Percentiles rank a stretch among this genome's conserved stretches.
Evolutionary conservation across 2,113 vertebrate genomes (phyloP).

Genomic region (Ovibos moschatus): DNA sequence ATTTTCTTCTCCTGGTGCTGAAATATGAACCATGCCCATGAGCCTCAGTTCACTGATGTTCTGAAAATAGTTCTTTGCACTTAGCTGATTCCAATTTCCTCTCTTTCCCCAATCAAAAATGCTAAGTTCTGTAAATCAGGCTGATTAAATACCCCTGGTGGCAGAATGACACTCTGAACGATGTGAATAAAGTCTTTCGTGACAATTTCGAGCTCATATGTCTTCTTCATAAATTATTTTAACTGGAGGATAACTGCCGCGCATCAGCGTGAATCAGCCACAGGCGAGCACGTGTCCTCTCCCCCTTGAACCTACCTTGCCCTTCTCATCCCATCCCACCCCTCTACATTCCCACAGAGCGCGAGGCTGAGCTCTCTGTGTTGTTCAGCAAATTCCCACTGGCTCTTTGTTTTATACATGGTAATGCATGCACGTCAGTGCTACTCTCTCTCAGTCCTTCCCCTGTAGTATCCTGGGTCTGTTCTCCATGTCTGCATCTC

Average conservation of each 20-base stretch:
- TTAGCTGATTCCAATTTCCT: not conserved
- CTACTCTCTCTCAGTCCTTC: not conserved
- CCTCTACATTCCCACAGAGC: not conserved
- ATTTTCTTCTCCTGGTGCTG: not conserved
- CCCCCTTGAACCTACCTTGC: not conserved
- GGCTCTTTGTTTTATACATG: not conserved
- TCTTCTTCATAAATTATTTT: not conserved
- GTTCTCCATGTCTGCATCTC: not conserved
- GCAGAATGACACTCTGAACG: not conserved
- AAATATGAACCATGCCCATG: not conserved
- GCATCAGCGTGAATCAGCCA: not conserved
- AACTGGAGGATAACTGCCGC: not conserved
- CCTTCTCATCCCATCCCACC: not conserved
- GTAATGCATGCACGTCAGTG: not conserved
- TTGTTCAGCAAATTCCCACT: not conserved
- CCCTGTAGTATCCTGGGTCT: not conserved
- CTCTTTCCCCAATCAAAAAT: not conserved
- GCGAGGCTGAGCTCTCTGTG: not conserved
- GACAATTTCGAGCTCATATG: not conserved
- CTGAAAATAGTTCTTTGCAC: not conserved
- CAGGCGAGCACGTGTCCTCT: rapidly evolving
- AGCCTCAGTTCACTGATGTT: not conserved
- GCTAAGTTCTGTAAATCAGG: not conserved
- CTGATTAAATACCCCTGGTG: not conserved
- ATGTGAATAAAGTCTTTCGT: not conserved